Percentiles rank a stretch among this genome's conserved stretches.
Conservation (phyloP, 2,888 invertebrate species). For the Agriopis aurantiaria region DNA sequence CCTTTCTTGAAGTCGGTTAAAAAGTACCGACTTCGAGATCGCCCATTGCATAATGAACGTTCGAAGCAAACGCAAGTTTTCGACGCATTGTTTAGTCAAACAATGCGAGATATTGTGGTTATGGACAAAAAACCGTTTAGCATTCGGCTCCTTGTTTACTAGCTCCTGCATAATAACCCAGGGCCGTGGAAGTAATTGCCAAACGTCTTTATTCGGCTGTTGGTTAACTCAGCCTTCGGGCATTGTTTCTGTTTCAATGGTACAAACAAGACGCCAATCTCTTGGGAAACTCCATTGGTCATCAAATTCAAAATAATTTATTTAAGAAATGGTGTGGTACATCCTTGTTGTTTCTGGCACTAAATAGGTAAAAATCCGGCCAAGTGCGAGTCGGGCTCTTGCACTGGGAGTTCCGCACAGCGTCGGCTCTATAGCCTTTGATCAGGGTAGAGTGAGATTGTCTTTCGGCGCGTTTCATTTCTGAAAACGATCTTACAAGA, state of each 20-base stretch:
- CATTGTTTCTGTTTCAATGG: slow-evolving; percentile 33
- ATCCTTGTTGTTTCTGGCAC: no score
- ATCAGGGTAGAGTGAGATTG: no score
- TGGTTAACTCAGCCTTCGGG: slow-evolving; percentile 30
- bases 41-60: slow-evolving; percentile 12
- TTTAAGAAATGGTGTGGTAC: no score
- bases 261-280: slow-evolving; percentile 3
- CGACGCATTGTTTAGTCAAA: slow-evolving; percentile 23
- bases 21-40: background rate
- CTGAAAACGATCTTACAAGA: no score
- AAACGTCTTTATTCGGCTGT: slow-evolving; percentile 28
- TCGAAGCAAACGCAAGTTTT: slow-evolving; percentile 16
- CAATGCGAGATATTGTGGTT: slow-evolving; percentile 31
- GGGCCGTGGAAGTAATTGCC: slow-evolving; percentile 24
- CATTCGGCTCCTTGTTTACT: slow-evolving; percentile 4
- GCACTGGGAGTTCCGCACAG: no score
- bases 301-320: background rate
- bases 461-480: no score
- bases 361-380: no score
- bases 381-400: no score
- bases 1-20: background rate
- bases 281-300: slow-evolving; percentile 9
- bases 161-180: slow-evolving; percentile 10
- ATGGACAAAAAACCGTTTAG: slow-evolving; percentile 31
- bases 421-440: no score